A percentile compares a stretch with the other conserved stretches of the same genome.
Conservation (phyloP, 2,888 invertebrate genomes). For the Dynastes grantii region DNA sequence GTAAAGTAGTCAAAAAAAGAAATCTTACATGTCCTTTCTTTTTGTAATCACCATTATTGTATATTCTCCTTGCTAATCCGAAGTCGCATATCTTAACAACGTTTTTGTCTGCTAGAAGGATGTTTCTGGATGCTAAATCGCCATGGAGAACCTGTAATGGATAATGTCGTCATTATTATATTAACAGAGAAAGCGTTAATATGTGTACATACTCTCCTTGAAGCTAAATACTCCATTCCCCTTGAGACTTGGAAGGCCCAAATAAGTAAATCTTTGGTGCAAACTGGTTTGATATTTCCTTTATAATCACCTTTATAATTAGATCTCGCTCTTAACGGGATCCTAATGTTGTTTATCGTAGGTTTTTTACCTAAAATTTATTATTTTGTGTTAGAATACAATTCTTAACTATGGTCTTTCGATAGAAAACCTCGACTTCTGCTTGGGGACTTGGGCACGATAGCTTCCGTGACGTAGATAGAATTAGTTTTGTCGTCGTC, state of each 20-base stretch:
- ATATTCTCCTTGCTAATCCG: constrained; percentile 93
- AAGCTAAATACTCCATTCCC: constrained; percentile 95
- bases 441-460: constrained; percentile 59
- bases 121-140: constrained; percentile 92
- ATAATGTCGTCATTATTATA: not conserved
- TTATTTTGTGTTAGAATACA: not conserved
- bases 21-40: constrained; percentile 86
- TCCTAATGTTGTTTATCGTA: constrained; percentile 74
- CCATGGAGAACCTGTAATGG: constrained; percentile 82
- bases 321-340: constrained; percentile 84
- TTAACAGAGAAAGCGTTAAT: not conserved
- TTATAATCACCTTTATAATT: constrained; percentile 86
- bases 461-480: constrained; percentile 56
- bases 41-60: constrained; percentile 91
- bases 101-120: constrained; percentile 90
- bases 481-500: constrained; percentile 63
- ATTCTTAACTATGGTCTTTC: not conserved
- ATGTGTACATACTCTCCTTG: constrained; percentile 79
- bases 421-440: constrained; percentile 48
- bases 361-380: constrained; percentile 64
- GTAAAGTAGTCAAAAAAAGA: not conserved
- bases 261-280: constrained; percentile 87
- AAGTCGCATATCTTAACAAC: constrained; percentile 98
- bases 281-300: constrained; percentile 79
- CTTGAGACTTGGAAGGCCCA: constrained; percentile 95